Evolutionary conservation across 2,797 vertebrate species (phyloP), one percentile per base, ranked within the genome.

Genomic region (Lindbergichthys nudifrons): DNA sequence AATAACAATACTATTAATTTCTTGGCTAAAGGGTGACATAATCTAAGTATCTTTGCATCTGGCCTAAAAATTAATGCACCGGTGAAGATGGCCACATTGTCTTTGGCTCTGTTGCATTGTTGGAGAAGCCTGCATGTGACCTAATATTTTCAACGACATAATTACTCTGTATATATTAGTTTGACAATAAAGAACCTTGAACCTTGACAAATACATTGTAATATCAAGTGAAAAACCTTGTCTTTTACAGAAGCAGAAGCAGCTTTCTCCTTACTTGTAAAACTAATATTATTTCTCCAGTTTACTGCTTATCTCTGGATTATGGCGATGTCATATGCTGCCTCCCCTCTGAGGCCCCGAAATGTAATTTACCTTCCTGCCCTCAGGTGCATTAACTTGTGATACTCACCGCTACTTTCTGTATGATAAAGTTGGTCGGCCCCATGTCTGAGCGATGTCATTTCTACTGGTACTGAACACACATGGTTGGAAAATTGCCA

Each of bases 401-500:
- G 39, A 80, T 65, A 59, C 1, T 60, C 62, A 46, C 16, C 10
- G 1, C 42, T 32, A 62, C 65, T 59, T 61, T 79, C 63, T 77
- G 41, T 75, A 36, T 21, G 1, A 42, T 71, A 64, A 62, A 59
- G 52, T 7, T 74, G 62, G 39, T 47, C 39, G 32, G 62, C 54
- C 50, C 42, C 46, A 60, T 36, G 41, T 73, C 78, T 54, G 68
- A 67, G 23, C 51, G 46, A 70, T 62, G 52, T 77, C 75, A 87
- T 75, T 81, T 70, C 72, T 52, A 46, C n/a, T 57, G 23, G 42
- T 42, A 43, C 45, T 50, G 66, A 58, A 18, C 54, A 46, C 56
- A 66, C 39, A 60, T 14, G 9, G 74, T 65, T 74, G 62, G 74
- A 81, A 70, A 79, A 81, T 66, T 77, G 45, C 62, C 16, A 61